These are phyloP conservation scores for Brevimyrus niger DNA, from an alignment of 2,113 vertebrate genomes.

Conservation along the genomic window DNA sequence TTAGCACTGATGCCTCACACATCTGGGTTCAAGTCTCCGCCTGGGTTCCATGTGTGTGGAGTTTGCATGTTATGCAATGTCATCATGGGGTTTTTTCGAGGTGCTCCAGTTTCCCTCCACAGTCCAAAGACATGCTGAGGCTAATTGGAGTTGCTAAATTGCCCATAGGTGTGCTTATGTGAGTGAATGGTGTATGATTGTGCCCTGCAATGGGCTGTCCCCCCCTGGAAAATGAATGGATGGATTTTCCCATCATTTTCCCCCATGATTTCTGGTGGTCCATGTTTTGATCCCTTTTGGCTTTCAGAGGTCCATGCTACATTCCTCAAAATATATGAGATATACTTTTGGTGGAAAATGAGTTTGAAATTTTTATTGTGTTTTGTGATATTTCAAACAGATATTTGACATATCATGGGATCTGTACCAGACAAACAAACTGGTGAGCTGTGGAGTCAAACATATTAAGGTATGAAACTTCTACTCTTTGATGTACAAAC, in stretches of 20 bases:
- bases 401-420: constrained; percentile 91
- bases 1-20: no score
- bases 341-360: not conserved
- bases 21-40: no score
- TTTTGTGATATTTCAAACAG: constrained; percentile 48
- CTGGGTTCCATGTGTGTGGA: no score
- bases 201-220: no score
- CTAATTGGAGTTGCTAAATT: no score
- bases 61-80: no score
- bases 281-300: not conserved
- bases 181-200: no score
- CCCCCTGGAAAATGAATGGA: no score
- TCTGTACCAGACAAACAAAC: constrained; percentile 79
- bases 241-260: not conserved
- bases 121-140: no score
- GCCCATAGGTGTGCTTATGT: no score
- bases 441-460: constrained; percentile 84
- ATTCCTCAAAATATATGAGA: not conserved
- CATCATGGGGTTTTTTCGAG: no score
- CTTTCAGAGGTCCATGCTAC: not conserved
- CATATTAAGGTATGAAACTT: constrained; percentile 75
- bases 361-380: not conserved
- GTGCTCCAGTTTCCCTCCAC: no score
- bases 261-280: not conserved
- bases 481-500: not conserved